Evolutionary conservation across 2,113 vertebrate species (phyloP).

Genomic region (Microtus richardsoni): DNA sequence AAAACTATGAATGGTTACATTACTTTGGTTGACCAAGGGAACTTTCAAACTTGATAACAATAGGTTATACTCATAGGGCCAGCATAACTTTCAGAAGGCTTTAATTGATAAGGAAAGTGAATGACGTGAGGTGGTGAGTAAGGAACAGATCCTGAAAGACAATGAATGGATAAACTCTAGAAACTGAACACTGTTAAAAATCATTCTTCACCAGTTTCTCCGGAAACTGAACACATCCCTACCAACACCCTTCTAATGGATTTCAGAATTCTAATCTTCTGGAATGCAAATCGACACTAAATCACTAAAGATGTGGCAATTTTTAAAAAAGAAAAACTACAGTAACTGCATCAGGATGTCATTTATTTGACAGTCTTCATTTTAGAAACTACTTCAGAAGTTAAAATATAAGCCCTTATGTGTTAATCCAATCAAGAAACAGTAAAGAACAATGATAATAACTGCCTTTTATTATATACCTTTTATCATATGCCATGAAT

Average conservation of each 20-base stretch:
- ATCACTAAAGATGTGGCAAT: neutral
- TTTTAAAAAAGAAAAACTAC: neutral
- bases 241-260: neutral
- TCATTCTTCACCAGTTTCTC: neutral
- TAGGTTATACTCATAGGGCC: neutral
- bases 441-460: conserved; percentile 40
- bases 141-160: neutral
- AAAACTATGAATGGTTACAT: neutral
- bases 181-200: neutral
- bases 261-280: neutral
- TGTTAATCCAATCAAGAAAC: neutral
- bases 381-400: neutral
- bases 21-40: neutral
- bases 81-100: neutral
- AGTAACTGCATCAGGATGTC: neutral
- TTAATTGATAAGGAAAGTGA: neutral
- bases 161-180: neutral
- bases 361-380: neutral
- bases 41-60: neutral
- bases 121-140: neutral
- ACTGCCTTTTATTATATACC: neutral
- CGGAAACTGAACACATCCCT: neutral
- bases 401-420: neutral
- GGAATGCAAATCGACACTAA: neutral
- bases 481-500: neutral